A percentile compares a stretch with the other conserved stretches of the same genome.
These are phyloP conservation scores for Cynoglossus semilaevis DNA, from an alignment of 2,113 vertebrate species.

Conservation along the genomic window DNA sequence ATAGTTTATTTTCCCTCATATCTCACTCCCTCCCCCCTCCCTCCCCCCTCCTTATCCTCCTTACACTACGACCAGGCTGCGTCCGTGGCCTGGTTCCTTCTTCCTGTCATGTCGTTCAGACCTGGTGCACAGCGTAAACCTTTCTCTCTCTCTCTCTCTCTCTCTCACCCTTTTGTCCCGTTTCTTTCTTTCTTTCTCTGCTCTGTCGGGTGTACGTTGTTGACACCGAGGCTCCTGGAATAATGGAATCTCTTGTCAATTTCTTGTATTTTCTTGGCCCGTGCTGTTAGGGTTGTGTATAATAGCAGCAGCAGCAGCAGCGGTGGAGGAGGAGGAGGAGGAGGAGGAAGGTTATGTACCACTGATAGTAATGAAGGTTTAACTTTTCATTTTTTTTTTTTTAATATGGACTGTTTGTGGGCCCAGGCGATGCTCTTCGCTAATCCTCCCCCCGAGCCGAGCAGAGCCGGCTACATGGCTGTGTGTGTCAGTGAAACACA, in stretches of 20 bases:
- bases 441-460: constrained; percentile 78
- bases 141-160: constrained; percentile 22
- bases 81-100: constrained; percentile 53
- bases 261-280: constrained; percentile 69
- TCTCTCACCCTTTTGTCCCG: constrained; percentile 49
- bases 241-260: constrained; percentile 74
- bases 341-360: constrained; percentile 68
- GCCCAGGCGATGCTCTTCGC: constrained; percentile 63
- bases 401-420: constrained; percentile 79
- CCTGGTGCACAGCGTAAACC: constrained; percentile 65
- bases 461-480: constrained; percentile 56
- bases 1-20: constrained; percentile 31
- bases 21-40: constrained; percentile 18
- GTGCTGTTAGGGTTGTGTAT: constrained; percentile 68
- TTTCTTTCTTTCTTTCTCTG: constrained; percentile 49
- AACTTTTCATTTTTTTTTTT: constrained; percentile 71
- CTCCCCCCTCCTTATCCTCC: constrained; percentile 31
- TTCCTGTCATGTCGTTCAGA: constrained; percentile 63
- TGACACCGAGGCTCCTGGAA: constrained; percentile 73
- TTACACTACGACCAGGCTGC: constrained; percentile 40
- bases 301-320: constrained; percentile 63
- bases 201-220: constrained; percentile 66
- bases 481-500: constrained; percentile 57
- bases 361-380: constrained; percentile 79
- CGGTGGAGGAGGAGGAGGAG: constrained; percentile 61